Conservation (phyloP, 2,113 vertebrate genomes). For the Aspidoscelis tigris region DNA sequence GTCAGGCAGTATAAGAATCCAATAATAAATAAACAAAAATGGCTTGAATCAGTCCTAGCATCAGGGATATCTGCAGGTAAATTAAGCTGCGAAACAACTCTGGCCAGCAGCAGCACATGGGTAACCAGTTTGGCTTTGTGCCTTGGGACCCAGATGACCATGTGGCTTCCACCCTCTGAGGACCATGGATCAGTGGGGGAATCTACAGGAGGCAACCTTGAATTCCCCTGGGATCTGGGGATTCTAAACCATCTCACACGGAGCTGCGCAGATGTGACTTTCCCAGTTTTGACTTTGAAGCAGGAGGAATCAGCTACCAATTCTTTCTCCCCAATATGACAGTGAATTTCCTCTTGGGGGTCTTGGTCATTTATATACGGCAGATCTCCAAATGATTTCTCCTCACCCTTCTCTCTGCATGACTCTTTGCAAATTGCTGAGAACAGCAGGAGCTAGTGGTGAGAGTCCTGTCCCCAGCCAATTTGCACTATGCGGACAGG, state of each 20-base stretch:
- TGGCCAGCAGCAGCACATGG: too few relatives aligned
- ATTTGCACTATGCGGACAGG: neutral
- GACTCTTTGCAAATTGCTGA: neutral
- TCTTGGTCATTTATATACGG: neutral
- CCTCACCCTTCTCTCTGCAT: neutral
- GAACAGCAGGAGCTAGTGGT: neutral
- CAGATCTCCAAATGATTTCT: neutral
- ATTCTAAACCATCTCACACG: neutral
- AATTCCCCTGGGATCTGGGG: neutral
- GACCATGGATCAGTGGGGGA: neutral
- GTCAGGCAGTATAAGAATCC: too few relatives aligned
- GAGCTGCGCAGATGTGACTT: neutral
- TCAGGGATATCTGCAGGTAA: too few relatives aligned
- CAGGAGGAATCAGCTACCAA: neutral
- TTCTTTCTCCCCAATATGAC: neutral
- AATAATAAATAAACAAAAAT: too few relatives aligned
- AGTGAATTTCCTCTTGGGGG: neutral
- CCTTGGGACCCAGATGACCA: too few relatives aligned
- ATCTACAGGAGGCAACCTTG: neutral
- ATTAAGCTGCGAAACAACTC: too few relatives aligned
- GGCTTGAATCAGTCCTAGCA: too few relatives aligned
- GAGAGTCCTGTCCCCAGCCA: neutral
- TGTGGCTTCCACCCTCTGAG: neutral
- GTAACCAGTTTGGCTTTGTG: too few relatives aligned
- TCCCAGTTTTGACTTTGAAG: neutral